These are phyloP conservation scores for Leucoraja ocellata DNA, from an alignment of 2,797 vertebrate species.

Conservation along the genomic window DNA sequence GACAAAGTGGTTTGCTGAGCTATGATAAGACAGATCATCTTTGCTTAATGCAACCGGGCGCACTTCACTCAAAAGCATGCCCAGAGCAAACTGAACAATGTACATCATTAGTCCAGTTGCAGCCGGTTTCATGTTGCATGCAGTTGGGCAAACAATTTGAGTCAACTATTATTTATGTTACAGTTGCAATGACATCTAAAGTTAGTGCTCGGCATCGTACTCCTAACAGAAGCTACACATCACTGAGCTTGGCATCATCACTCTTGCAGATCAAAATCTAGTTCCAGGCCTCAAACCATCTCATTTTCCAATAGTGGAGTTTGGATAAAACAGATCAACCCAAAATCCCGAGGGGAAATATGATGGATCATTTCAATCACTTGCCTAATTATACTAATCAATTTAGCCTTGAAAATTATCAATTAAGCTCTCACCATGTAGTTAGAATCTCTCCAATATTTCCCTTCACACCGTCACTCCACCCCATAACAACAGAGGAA, in stretches of 20 bases:
- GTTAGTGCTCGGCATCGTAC: not conserved
- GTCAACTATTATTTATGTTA: not conserved
- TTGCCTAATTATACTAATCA: not conserved
- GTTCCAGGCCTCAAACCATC: not conserved
- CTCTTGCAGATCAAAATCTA: not conserved
- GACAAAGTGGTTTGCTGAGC: not conserved
- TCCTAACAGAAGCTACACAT: not conserved
- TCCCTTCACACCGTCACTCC: not conserved
- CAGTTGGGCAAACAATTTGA: slow-evolving; percentile 1
- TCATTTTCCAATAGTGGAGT: not conserved
- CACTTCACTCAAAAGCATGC: not conserved
- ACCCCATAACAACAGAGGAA: not conserved
- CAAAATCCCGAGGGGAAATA: not conserved
- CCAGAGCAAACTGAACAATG: not conserved
- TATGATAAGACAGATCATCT: not conserved
- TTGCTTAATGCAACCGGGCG: not conserved
- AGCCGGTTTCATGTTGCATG: not conserved
- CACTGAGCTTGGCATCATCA: not conserved
- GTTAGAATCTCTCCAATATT: not conserved
- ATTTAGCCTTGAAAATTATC: not conserved
- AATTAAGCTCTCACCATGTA: not conserved
- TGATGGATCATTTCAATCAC: not conserved
- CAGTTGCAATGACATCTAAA: not conserved
- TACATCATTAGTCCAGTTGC: not conserved
- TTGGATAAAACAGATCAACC: not conserved